Evolutionary conservation across 2,797 vertebrate genomes (phyloP), one percentile per base, ranked within the genome.

Genomic region (Anguilla obscura): DNA sequence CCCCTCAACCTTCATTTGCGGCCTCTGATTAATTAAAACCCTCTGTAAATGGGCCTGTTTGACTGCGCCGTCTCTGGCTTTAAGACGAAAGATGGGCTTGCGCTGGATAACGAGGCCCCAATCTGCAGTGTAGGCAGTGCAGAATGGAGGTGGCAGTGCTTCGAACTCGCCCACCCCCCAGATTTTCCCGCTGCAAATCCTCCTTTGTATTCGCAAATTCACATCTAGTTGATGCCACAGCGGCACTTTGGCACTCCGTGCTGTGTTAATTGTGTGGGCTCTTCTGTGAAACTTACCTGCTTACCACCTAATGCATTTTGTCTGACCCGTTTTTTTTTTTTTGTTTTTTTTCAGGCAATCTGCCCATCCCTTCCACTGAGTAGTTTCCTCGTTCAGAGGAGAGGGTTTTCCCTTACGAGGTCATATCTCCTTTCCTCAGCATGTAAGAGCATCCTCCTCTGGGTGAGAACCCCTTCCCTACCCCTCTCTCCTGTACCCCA

Each of bases 381-480:
- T 40, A 24, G 21, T 48, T 30, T 58, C 30, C 87, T 71, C n/a
- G 87, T 79, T 85, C 79, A 52, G 86, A 9, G 85, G 74, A 92
- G 92, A 86, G 86, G 83, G 91, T 86, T 90, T 91, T 86, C 90
- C 89, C 90, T 93, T 92, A 90, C 90, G 91, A 54, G 89, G 87
- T n/a, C 89, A 86, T 91, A 92, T 95, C 92, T 88, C 6, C 54
- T 94, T 93, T 90, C 94, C 89, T 27, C 88, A 85, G 90, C 69
- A 10, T 24, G 94, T 93, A 95, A 95, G 88, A 90, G 88, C 90
- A 94, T 94, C 93, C 92, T 92, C 93, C 94, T 94, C 91, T 83
- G 94, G 93, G 94, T 93, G 90, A 0, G 63, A 69, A 36, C 10
- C 14, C 45, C 86, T 60, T 58, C 52, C 33, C 50, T 56, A 18